Evolutionary conservation across 1,140 invertebrate species (phyloP), one percentile per base, ranked within the genome.

Genomic region (Sitodiplosis mosellana): DNA sequence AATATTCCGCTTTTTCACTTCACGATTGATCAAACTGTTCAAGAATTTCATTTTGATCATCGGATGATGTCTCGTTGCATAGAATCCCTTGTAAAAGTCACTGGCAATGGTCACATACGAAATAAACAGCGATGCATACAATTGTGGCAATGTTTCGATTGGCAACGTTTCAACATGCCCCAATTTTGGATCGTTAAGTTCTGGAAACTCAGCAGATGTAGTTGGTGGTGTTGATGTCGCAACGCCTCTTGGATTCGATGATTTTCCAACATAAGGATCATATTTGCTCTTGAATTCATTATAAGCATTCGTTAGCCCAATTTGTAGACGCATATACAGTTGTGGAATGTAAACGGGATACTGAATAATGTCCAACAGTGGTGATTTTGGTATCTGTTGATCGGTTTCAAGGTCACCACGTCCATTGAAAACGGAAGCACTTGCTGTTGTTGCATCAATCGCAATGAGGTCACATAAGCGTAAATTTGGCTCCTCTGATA

Each of bases 271-370:
- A 5, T 60, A 61, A 0, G 83, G 82, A 61, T 87, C 83, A 52
- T 83, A 81, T 52, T 78, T 76, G 40, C 72, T 78, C 11, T 84
- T 73, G 49, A 86, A 81, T 54, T 84, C 80, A 53, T 85, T 84
- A 83, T 82, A 87, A 33, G 71, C 66, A 48, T 84, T 84, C 15
- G 77, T 76, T 18, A 82, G 65, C 40, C 73, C 75, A 53, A 82
- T 75, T 11, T 71, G 70, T 10, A 85, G 51, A 52, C 78, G 77
- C 36, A 76, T 71, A 55, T 76, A 74, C 4, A 87, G 65, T 44
- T 72, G 68, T 12, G 76, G 75, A 15, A 84, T 68, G 37, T 79
- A 76, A 33, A 71, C 70, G 0, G 79, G 80, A 40, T 70, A 66
- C 1, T 70, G 64, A 18, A 80, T 71, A 7, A 78, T 60, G 52